phyloP scores from a whole-genome alignment of 2,888 invertebrate genomes.

The Pedicia rivosa region DNA sequence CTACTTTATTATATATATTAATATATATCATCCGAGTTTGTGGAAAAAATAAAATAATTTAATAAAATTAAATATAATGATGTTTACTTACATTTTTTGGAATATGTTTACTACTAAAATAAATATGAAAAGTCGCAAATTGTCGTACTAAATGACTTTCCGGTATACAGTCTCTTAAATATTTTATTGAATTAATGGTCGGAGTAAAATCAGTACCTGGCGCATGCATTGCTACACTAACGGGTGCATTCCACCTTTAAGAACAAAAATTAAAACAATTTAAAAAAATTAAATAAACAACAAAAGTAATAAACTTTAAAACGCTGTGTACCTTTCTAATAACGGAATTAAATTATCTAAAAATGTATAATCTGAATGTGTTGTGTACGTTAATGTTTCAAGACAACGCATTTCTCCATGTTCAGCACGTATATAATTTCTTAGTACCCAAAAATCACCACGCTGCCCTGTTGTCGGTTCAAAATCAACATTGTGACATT shows the following conservation, averaged over 20 bases:
- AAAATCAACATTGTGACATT: slow-evolving; percentile 47
- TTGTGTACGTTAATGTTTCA: slow-evolving; percentile 79
- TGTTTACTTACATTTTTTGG: slow-evolving; percentile 41
- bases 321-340: slow-evolving; percentile 54
- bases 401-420: slow-evolving; percentile 54
- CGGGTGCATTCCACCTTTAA: slow-evolving; percentile 65
- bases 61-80: not conserved
- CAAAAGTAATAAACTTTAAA: not conserved
- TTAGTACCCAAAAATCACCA: slow-evolving; percentile 76
- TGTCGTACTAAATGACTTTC: slow-evolving; percentile 51
- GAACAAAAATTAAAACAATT: not conserved
- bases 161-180: slow-evolving; percentile 59
- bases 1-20: not conserved
- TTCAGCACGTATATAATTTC: slow-evolving; percentile 67
- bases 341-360: slow-evolving; percentile 77
- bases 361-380: slow-evolving; percentile 84
- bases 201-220: slow-evolving; percentile 69
- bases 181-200: slow-evolving; percentile 64
- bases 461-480: slow-evolving; percentile 47
- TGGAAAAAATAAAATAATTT: not conserved
- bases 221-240: slow-evolving; percentile 75
- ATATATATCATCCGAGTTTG: not conserved
- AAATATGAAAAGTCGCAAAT: slow-evolving; percentile 75
- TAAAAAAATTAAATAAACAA: not conserved
- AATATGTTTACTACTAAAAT: slow-evolving; percentile 74